These are phyloP conservation scores for Leistus spinibarbis DNA, from an alignment of 2,888 invertebrate genomes.

Conservation along the genomic window DNA sequence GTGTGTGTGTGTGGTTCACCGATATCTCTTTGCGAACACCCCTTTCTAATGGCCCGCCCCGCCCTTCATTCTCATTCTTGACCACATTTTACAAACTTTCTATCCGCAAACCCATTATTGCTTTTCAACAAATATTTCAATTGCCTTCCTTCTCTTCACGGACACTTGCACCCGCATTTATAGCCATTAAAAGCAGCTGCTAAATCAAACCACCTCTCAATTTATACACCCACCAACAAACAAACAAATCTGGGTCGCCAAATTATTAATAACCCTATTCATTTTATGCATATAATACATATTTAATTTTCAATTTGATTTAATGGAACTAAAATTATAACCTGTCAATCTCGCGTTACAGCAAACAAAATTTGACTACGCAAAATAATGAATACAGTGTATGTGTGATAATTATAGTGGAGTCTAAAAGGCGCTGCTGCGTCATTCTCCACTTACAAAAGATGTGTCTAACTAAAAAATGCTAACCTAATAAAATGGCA, in stretches of 20 bases:
- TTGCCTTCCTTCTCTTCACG: neutral
- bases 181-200: too few relatives aligned
- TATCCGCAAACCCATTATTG: neutral
- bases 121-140: neutral
- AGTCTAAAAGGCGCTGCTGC: neutral
- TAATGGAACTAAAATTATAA: constrained; percentile 17
- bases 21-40: neutral
- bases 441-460: neutral
- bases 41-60: neutral
- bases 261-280: too few relatives aligned
- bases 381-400: neutral
- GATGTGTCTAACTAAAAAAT: neutral
- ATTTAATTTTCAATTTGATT: too few relatives aligned
- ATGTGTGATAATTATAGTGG: constrained; percentile 3
- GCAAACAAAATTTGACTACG: constrained; percentile 6
- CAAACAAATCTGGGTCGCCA: too few relatives aligned
- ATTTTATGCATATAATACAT: too few relatives aligned
- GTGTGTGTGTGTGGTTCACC: neutral
- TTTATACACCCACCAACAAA: too few relatives aligned
- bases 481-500: neutral
- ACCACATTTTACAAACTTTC: neutral
- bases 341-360: constrained; percentile 11
- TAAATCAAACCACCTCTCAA: too few relatives aligned
- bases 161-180: too few relatives aligned
- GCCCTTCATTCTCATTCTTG: neutral